These are phyloP conservation scores for Seriola aureovittata DNA, from an alignment of 2,113 vertebrate genomes.

Conservation along the genomic window DNA sequence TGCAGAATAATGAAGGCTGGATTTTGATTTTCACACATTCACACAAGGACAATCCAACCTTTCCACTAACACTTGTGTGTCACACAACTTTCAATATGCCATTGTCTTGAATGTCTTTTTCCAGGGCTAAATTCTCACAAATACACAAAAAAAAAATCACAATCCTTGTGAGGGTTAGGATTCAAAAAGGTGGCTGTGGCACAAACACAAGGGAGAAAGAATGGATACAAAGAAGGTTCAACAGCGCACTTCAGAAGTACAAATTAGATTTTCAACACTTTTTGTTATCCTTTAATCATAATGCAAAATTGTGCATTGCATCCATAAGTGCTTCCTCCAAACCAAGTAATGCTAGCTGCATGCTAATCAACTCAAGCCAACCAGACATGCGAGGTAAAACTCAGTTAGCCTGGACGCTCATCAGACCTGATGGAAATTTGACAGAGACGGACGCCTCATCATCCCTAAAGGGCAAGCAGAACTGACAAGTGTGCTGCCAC, in stretches of 20 bases:
- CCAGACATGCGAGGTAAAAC: background rate
- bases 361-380: constrained; percentile 4
- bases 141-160: too few species aligned
- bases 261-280: background rate
- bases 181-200: too few species aligned
- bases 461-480: background rate
- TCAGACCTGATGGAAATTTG: constrained; percentile 10
- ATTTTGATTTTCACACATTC: background rate
- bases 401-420: constrained; percentile 4
- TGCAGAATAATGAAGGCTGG: background rate
- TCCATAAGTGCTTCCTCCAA: background rate
- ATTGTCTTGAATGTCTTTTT: background rate
- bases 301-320: background rate
- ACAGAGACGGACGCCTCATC: background rate
- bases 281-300: background rate
- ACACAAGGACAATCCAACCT: background rate
- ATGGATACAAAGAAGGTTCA: background rate
- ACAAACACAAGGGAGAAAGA: background rate
- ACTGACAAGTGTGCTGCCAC: background rate
- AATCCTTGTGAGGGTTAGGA: too few species aligned
- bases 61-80: constrained; percentile 3
- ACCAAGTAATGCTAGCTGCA: background rate
- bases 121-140: background rate
- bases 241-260: background rate
- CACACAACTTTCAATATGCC: background rate